Percentiles rank a stretch among this genome's conserved stretches.
phyloP scores from a whole-genome alignment of 2,888 invertebrate genomes.

The Mesorhabditis belari region DNA sequence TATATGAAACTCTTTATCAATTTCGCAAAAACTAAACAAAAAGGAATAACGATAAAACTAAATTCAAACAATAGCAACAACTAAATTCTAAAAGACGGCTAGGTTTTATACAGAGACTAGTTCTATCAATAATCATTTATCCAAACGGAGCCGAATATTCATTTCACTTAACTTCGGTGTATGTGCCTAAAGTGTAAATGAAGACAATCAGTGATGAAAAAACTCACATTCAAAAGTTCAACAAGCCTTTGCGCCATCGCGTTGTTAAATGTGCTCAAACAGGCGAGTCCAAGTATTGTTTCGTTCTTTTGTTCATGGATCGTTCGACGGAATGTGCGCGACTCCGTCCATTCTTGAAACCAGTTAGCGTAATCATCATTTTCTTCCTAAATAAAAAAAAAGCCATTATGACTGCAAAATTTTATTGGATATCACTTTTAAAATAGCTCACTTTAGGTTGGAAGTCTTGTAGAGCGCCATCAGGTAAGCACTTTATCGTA shows the following conservation, averaged over 20 bases:
- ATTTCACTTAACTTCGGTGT: not conserved
- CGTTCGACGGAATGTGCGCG: not conserved
- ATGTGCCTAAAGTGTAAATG: not conserved
- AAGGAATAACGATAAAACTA: no score
- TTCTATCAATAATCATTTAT: no score
- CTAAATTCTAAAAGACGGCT: no score
- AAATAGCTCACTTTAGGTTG: no score
- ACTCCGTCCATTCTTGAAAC: not conserved
- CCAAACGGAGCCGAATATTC: not conserved
- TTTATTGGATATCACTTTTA: no score
- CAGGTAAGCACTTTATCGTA: conserved; percentile 22
- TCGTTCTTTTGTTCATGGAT: not conserved
- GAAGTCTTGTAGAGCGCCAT: conserved; percentile 21
- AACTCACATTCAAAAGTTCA: not conserved
- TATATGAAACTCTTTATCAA: no score
- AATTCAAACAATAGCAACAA: no score
- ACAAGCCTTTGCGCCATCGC: not conserved
- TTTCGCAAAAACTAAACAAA: no score
- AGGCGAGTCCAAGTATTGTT: not conserved
- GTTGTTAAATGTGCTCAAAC: not conserved
- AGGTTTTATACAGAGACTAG: no score
- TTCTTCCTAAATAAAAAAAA: no score
- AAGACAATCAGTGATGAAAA: not conserved
- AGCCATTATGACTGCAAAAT: no score
- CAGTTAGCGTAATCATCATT: no score